phyloP scores from a whole-genome alignment of 1,140 invertebrate species.

The Matsumurasca onukii region DNA sequence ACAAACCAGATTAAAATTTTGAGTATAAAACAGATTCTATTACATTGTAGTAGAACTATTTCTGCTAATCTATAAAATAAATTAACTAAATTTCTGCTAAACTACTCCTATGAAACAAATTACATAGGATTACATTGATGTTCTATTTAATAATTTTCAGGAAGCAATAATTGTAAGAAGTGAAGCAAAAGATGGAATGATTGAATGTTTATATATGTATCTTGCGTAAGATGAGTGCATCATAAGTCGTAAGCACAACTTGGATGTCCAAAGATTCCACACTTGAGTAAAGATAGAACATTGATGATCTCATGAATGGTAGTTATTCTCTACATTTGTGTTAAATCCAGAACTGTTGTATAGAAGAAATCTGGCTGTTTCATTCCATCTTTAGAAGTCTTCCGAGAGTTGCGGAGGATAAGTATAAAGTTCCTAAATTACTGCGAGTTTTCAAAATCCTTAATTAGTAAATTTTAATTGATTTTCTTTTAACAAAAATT shows the following conservation, averaged over 20 bases:
- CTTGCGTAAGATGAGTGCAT: constrained; percentile 1
- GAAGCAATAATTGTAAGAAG: too few relatives aligned
- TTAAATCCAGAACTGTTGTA: constrained; percentile 13
- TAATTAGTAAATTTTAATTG: background rate
- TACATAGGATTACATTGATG: too few relatives aligned
- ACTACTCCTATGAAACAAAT: too few relatives aligned
- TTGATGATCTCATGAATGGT: constrained; percentile 23
- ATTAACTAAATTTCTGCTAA: too few relatives aligned
- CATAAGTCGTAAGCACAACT: constrained; percentile 20
- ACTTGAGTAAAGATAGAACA: background rate
- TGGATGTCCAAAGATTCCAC: constrained; percentile 22
- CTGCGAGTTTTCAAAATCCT: background rate
- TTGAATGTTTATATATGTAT: constrained; percentile 16
- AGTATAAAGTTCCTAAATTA: constrained; percentile 4
- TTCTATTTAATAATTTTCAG: too few relatives aligned
- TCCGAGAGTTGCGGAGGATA: background rate
- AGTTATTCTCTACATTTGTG: constrained; percentile 19
- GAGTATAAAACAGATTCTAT: too few relatives aligned
- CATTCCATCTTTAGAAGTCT: constrained; percentile 12
- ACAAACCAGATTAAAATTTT: too few relatives aligned
- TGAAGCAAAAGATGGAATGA: too few relatives aligned
- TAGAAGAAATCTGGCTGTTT: constrained; percentile 13
- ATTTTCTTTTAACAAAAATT: background rate
- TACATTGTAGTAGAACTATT: too few relatives aligned
- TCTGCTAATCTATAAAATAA: too few relatives aligned